Conservation (phyloP, 37 sponge, comb jelly and placozoan genomes). For the Eunapius fragilis region DNA sequence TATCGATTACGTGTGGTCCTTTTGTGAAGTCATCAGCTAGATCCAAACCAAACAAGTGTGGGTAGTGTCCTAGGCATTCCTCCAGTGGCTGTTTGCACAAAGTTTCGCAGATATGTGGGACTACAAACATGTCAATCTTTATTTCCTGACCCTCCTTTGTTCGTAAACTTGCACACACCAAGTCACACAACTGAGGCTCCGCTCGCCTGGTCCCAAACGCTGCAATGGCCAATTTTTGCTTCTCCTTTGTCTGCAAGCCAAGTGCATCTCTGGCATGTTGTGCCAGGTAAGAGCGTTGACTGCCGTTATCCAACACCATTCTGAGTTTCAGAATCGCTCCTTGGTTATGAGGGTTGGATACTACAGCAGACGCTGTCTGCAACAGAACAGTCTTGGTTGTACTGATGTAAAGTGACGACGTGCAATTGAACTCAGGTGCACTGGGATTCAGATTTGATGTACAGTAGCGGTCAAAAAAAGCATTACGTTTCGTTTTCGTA, state of each 20-base stretch:
- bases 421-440: constrained; percentile 16
- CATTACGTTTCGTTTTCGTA: too few species aligned
- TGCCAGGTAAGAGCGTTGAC: constrained; percentile 46
- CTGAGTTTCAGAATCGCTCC: constrained; percentile 9
- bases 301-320: constrained; percentile 29
- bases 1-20: background rate
- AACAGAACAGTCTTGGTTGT: constrained; percentile 7
- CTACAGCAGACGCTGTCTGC: constrained; percentile 14
- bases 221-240: constrained; percentile 29
- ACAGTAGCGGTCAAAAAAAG: too few species aligned
- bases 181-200: constrained; percentile 24
- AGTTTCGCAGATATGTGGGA: constrained; percentile 29
- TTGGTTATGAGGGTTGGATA: constrained; percentile 24
- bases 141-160: background rate
- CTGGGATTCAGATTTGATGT: constrained; percentile 21
- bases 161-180: background rate
- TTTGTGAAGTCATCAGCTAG: constrained; percentile 12
- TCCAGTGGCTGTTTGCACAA: constrained; percentile 12
- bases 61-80: constrained; percentile 4
- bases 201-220: constrained; percentile 26
- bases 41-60: constrained; percentile 10
- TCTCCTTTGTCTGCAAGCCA: background rate
- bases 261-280: constrained; percentile 17
- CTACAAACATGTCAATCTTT: constrained; percentile 8
- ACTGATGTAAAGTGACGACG: background rate